These are phyloP conservation scores for Chouioia cunea DNA, from an alignment of 2,888 invertebrate genomes.

Conservation along the genomic window DNA sequence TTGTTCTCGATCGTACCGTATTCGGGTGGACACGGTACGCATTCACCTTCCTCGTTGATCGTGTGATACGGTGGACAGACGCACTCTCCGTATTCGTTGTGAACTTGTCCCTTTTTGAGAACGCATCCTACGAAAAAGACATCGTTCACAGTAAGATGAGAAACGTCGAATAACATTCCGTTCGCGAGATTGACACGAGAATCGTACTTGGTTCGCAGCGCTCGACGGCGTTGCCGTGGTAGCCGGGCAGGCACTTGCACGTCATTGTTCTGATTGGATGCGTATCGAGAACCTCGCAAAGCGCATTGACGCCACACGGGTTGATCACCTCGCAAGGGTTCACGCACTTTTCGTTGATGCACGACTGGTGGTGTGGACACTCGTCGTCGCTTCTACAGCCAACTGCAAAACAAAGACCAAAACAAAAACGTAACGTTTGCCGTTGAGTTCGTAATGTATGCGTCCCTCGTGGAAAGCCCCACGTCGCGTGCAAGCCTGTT, in stretches of 20 bases:
- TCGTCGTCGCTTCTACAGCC: constrained; percentile 83
- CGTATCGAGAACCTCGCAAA: constrained; percentile 84
- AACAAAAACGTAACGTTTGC: too few species aligned
- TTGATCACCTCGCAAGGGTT: constrained; percentile 85
- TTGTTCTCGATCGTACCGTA: constrained; percentile 77
- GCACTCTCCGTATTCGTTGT: constrained; percentile 77
- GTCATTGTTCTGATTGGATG: constrained; percentile 88
- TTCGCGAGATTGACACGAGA: background rate
- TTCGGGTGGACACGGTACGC: constrained; percentile 80
- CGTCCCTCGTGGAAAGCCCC: too few species aligned
- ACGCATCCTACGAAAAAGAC: constrained; percentile 70
- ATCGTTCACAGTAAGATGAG: constrained; percentile 67
- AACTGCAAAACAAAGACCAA: too few species aligned
- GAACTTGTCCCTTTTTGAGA: constrained; percentile 77
- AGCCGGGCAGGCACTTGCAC: constrained; percentile 88
- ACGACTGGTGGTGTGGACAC: constrained; percentile 86
- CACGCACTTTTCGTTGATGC: constrained; percentile 84
- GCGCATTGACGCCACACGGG: constrained; percentile 86
- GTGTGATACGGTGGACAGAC: constrained; percentile 84
- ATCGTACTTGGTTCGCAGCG: constrained; percentile 82
- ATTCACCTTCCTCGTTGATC: constrained; percentile 82
- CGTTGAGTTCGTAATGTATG: too few species aligned
- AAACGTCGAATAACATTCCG: constrained; percentile 19
- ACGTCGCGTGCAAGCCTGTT: too few species aligned
- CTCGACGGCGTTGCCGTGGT: constrained; percentile 87